Evolutionary conservation across 2,797 vertebrate species (phyloP), one percentile per base, ranked within the genome.

Genomic region (Enteromius treurensis): DNA sequence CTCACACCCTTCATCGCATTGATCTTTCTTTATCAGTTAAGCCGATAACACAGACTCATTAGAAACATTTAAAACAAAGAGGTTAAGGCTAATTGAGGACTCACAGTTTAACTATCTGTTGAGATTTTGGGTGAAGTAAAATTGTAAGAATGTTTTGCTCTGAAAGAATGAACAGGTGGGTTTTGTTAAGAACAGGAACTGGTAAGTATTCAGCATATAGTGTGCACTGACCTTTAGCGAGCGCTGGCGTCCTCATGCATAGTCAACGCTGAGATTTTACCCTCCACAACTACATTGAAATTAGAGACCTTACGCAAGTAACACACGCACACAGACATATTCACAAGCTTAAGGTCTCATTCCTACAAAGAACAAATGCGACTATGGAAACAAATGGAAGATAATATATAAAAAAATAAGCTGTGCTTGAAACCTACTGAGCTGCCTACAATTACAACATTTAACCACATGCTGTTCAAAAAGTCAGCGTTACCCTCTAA

Each of bases 21-120:
- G 67, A 84, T 85, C 29, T 34, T 55, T 81, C 67, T 86, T 77
- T 60, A 82, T 82, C 64, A 68, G 76, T 47, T 42, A 74, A 75
- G 40, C 45, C 26, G 45, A 40, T 79, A 81, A 80, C 55, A 58
- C 60, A 70, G 34, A 81, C 58, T 87, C 79, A 85, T 87, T 82
- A 87, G 21, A 37, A 21, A 8, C 29, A 55, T 79, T 73, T 77
- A 71, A 73, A 76, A 76, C 21, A 71, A 17, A 13, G 32, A 76
- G 17, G 42, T 60, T 80, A 69, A 60, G n/a, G 68, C 62, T 78
- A 83, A 85, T 81, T 62, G 78, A 80, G 58, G 74, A n/a, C 62
- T 45, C 5, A 23, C 47, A 45, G 51, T 34, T 70, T n/a, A 62
- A 26, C 26, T 19, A 21, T 68, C 62, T 80, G 37, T 13, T 75